Evolutionary conservation across 2,113 vertebrate species (phyloP).

Genomic region (Xiphophorus maculatus): DNA sequence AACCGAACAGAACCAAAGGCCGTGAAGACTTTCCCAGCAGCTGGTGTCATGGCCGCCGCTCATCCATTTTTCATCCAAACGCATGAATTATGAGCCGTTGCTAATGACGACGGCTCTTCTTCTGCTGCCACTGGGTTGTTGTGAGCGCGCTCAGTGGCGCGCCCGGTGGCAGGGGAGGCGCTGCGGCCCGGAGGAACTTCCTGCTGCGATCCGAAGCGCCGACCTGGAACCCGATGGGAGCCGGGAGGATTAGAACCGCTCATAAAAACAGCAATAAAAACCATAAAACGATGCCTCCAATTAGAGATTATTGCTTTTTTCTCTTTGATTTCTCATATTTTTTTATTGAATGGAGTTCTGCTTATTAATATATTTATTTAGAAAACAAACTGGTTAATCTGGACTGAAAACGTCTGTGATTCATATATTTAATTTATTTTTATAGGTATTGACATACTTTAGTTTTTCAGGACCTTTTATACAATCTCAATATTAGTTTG

Average conservation of each 20-base stretch:
- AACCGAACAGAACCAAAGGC: too few species aligned
- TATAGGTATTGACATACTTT: too few species aligned
- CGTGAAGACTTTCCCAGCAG: too few species aligned
- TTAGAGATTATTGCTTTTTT: too few species aligned
- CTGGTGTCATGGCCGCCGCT: conserved; percentile 47
- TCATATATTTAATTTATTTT: too few species aligned
- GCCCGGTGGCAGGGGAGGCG: conserved; percentile 47
- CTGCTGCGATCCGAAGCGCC: conserved; percentile 58
- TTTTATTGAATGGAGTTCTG: too few species aligned
- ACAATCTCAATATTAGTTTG: neutral
- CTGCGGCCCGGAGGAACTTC: conserved; percentile 36
- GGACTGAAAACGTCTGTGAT: too few species aligned
- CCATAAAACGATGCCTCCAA: too few species aligned
- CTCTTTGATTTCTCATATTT: too few species aligned
- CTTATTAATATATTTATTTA: too few species aligned
- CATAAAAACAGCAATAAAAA: neutral
- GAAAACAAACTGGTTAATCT: too few species aligned
- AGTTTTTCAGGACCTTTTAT: too few species aligned
- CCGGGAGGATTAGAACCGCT: conserved; percentile 44
- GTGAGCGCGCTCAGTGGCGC: conserved; percentile 17
- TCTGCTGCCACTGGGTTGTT: conserved; percentile 32
- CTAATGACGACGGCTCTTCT: conserved; percentile 39
- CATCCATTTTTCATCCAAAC: conserved; percentile 66
- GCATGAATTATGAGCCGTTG: conserved; percentile 66
- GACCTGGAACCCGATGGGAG: conserved; percentile 67